Conservation (phyloP, 1,140 invertebrate genomes). For the Leguminivora glycinivorella region DNA sequence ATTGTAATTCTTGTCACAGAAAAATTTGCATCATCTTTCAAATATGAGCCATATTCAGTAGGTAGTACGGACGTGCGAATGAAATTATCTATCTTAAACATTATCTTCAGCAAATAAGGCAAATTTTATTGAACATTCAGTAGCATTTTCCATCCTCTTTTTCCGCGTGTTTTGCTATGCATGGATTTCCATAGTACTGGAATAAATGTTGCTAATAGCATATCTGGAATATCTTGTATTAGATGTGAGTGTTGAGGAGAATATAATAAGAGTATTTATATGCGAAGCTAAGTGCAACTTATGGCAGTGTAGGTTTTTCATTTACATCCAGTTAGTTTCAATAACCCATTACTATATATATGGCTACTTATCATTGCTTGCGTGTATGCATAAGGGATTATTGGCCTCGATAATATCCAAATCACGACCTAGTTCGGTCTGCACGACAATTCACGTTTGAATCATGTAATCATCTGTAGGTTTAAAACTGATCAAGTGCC, state of each 20-base stretch:
- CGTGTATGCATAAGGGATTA: neutral
- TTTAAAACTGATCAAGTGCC: conserved; percentile 3
- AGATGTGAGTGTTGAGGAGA: no score
- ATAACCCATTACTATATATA: neutral
- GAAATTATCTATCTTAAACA: neutral
- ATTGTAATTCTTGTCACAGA: conserved; percentile 4
- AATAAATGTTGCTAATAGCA: neutral
- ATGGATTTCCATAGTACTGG: neutral
- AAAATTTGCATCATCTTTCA: neutral
- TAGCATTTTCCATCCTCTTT: conserved; percentile 10
- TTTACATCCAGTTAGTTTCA: no score
- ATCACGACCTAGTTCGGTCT: conserved; percentile 1
- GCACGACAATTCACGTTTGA: neutral
- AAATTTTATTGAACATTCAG: neutral
- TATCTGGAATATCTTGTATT: neutral
- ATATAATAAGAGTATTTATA: no score
- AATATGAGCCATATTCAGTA: neutral
- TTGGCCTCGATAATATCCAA: conserved; percentile 7
- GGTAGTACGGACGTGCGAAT: neutral
- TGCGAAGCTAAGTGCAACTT: no score
- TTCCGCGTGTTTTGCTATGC: conserved; percentile 4
- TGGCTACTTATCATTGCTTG: neutral
- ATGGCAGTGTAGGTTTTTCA: neutral
- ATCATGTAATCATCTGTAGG: conserved; percentile 2
- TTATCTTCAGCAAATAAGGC: conserved; percentile 5